A percentile compares a stretch with the other conserved stretches of the same genome.
These are phyloP conservation scores for Ferdinandea cuprea DNA, from an alignment of 2,888 invertebrate species.

Conservation along the genomic window DNA sequence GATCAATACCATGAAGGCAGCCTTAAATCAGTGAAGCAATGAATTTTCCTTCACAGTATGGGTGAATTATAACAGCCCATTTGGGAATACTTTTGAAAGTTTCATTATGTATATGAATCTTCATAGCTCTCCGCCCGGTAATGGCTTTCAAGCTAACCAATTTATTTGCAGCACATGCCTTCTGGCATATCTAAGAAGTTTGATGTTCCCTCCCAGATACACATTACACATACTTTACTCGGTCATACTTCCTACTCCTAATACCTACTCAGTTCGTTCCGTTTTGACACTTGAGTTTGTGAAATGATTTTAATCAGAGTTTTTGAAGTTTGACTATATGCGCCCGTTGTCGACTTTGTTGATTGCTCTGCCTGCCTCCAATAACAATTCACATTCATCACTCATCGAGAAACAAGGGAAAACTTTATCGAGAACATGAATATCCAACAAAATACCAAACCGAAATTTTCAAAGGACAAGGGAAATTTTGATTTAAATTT, in stretches of 20 bases:
- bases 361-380: slow-evolving; percentile 35
- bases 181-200: neutral
- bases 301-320: slow-evolving; percentile 33
- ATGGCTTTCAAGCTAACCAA: slow-evolving; percentile 26
- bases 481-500: slow-evolving; percentile 44
- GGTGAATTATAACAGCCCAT: slow-evolving; percentile 35
- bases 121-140: slow-evolving; percentile 2
- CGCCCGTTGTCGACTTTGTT: slow-evolving; percentile 7
- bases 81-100: slow-evolving; percentile 55
- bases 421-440: slow-evolving; percentile 17
- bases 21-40: slow-evolving; percentile 61
- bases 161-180: slow-evolving; percentile 52
- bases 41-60: slow-evolving; percentile 35
- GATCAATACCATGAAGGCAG: slow-evolving; percentile 59
- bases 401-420: slow-evolving; percentile 24
- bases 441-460: neutral
- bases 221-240: neutral
- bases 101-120: slow-evolving; percentile 19
- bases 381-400: slow-evolving; percentile 29
- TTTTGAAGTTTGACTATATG: slow-evolving; percentile 38
- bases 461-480: neutral
- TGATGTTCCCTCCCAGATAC: neutral
- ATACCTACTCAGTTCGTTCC: neutral
- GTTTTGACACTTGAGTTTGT: slow-evolving; percentile 17
- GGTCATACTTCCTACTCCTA: neutral